Evolutionary conservation across 2,113 vertebrate genomes (phyloP).

Genomic region (Psephotus haematonotus): DNA sequence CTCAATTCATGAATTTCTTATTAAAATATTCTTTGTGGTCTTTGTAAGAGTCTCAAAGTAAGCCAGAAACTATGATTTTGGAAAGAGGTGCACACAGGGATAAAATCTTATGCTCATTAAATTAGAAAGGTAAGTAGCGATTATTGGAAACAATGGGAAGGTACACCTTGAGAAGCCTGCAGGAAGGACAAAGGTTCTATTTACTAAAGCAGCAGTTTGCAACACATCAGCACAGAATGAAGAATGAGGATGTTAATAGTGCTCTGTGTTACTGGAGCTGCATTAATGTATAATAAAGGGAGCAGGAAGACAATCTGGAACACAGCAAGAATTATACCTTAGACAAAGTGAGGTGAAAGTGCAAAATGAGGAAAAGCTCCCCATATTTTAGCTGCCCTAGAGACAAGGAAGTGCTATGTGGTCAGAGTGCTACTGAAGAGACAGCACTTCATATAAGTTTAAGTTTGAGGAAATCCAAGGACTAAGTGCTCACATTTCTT

Average conservation of each 20-base stretch:
- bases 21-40: neutral
- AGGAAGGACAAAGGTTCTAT: neutral
- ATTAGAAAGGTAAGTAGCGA: neutral
- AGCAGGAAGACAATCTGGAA: neutral
- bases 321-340: neutral
- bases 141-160: neutral
- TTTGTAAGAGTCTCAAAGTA: neutral
- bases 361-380: neutral
- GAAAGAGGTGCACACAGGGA: fast-evolving
- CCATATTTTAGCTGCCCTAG: neutral
- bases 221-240: neutral
- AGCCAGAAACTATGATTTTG: neutral
- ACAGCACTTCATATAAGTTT: neutral
- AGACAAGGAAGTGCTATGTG: neutral
- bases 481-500: neutral
- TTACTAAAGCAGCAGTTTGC: neutral
- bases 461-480: neutral
- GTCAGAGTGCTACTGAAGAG: neutral
- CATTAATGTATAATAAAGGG: neutral
- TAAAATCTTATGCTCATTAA: neutral
- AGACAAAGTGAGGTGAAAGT: neutral
- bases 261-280: neutral
- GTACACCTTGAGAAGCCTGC: neutral
- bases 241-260: fast-evolving
- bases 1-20: neutral